Percentiles rank a stretch among this genome's conserved stretches.
Evolutionary conservation across 2,113 vertebrate genomes (phyloP).

Genomic region (Guaruba guarouba): DNA sequence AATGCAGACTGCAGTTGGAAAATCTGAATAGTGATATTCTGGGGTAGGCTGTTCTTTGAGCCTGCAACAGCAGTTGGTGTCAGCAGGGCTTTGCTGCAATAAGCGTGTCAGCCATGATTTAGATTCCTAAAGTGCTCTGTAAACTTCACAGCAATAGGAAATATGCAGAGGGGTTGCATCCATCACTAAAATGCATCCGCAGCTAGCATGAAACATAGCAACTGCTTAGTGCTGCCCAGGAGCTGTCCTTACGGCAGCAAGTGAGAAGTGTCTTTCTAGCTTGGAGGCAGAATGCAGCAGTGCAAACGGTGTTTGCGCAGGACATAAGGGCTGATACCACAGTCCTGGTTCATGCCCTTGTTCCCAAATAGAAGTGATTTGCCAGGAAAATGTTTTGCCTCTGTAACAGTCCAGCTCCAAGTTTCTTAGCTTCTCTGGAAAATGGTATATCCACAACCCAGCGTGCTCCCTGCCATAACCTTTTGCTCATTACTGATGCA

Average conservation of each 20-base stretch:
- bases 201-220: neutral
- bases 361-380: neutral
- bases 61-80: neutral
- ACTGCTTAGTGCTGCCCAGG: neutral
- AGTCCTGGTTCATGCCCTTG: fast-evolving
- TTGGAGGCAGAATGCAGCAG: neutral
- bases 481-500: neutral
- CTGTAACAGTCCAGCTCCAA: neutral
- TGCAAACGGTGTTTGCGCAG: neutral
- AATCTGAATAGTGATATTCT: neutral
- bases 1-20: neutral
- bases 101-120: neutral
- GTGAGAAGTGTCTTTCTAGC: neutral
- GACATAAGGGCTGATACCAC: neutral
- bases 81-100: neutral
- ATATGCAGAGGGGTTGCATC: neutral
- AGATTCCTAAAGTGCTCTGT: conserved; percentile 5
- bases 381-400: neutral
- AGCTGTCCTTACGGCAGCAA: neutral
- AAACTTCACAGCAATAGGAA: neutral
- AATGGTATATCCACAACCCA: neutral
- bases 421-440: neutral
- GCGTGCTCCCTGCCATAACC: neutral
- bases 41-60: neutral
- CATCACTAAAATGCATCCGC: neutral